phyloP scores from a whole-genome alignment of 2,888 invertebrate genomes.

The Eupithecia tripunctaria region DNA sequence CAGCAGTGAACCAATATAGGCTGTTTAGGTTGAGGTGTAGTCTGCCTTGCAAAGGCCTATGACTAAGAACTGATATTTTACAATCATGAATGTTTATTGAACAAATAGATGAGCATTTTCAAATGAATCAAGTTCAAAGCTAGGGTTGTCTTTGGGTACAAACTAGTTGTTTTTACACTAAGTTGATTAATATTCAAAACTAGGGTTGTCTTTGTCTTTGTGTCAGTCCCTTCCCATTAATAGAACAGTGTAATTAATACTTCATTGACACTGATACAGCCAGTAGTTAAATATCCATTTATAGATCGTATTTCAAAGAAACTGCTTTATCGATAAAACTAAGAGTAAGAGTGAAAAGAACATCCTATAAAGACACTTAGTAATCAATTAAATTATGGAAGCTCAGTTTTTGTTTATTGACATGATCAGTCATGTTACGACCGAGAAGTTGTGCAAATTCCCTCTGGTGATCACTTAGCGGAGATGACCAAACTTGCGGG shows the following conservation, averaged over 20 bases:
- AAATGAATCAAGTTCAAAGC: background rate
- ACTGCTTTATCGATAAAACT: background rate
- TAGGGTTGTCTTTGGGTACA: background rate
- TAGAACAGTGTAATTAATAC: background rate
- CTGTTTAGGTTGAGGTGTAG: too few species aligned
- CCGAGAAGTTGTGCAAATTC: conserved; percentile 10
- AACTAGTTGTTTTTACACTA: too few species aligned
- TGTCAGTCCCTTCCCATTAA: background rate
- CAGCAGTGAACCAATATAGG: too few species aligned
- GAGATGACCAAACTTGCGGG: conserved; percentile 42
- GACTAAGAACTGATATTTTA: background rate
- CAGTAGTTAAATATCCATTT: background rate
- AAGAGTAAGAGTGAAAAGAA: too few species aligned
- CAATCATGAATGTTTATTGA: background rate
- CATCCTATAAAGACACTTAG: background rate
- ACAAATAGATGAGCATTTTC: background rate
- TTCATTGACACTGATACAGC: too few species aligned
- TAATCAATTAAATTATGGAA: background rate
- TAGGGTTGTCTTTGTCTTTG: background rate
- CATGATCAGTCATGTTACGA: conserved; percentile 10
- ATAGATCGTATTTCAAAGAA: background rate
- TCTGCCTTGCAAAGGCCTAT: background rate
- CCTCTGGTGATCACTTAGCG: conserved; percentile 38
- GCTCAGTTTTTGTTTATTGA: background rate
- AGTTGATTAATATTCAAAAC: too few species aligned